phyloP scores from a whole-genome alignment of 2,797 vertebrate species.

The Argentina silus region DNA sequence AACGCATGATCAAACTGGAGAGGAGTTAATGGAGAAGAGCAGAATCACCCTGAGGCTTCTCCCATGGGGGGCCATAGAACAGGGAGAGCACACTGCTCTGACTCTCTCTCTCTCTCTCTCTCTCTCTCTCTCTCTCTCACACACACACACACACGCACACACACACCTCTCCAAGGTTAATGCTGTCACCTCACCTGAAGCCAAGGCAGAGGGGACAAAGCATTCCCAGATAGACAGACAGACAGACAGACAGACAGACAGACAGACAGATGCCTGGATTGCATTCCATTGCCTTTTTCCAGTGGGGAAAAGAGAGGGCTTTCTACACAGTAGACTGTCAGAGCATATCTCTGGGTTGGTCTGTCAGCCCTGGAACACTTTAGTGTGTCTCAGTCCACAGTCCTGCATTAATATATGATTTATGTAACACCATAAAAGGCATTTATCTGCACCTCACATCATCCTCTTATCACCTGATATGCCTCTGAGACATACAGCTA shows the following conservation, averaged over 20 bases:
- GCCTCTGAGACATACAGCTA: not conserved
- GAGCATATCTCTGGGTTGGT: not conserved
- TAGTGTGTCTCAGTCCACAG: too few species aligned
- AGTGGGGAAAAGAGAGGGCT: too few species aligned
- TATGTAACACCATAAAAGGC: too few species aligned
- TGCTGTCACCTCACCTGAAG: constrained; percentile 7
- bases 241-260: too few species aligned
- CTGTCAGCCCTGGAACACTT: not conserved
- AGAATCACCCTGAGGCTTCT: constrained; percentile 18
- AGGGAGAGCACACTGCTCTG: not conserved
- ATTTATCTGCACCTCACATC: not conserved
- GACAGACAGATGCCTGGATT: too few species aligned
- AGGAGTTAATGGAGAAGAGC: constrained; percentile 37
- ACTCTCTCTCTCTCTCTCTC: not conserved
- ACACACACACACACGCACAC: constrained; percentile 3
- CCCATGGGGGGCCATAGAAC: constrained; percentile 9
- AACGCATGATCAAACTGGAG: constrained; percentile 25
- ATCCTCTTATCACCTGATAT: not conserved
- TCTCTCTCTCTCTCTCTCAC: not conserved
- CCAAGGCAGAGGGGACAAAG: constrained; percentile 10
- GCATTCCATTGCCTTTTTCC: too few species aligned
- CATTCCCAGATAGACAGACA: not conserved
- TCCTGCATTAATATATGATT: too few species aligned
- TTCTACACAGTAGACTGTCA: not conserved
- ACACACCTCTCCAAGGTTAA: constrained; percentile 3